Base-by-base conservation (phyloP, 2,888 invertebrate genomes). In the Camptogramma bilineatum region DNA sequence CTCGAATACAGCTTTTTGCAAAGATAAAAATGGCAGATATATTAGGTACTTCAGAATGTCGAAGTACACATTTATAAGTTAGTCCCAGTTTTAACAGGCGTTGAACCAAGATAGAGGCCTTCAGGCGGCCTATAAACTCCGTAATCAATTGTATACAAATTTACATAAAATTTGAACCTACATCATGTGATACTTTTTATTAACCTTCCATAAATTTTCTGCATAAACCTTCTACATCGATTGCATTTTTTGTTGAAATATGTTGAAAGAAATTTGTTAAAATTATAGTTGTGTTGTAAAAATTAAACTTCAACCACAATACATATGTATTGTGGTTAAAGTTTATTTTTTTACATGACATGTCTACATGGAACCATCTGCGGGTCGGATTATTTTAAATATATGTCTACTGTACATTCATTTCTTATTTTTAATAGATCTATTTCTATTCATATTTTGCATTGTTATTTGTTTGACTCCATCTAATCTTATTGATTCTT, bases 391-490 rank as follows among this genome's bases (percentile, higher is more conserved):
- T 13, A 39, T 39, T 39, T 39, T 10, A 1, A 9, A 8, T 31
- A 8, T 2, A 13, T 13, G 13, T 39, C 8, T 5, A 28, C 1
- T 8, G 13, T 39, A 39, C 13, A 5, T 17, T 44, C 5, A 17
- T 44, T 4, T 34, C n/a, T 18, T 47, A 31, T 47, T 34, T 55
- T 31, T 13, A 54, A 54, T 46, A 44, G n/a, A 52, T 19, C 16
- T 28, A 0, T 9, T 17, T 42, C 0, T 51, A 44, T 44, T 44
- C 10, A 39, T n/a, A 13, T 51, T 62, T 57, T 48, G 31, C 4
- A 42, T 52, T 13, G 48, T 58, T 47, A 34, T 18, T 44, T 46
- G 44, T 52, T 62, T 50, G 21, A 17, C 21, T 42, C 17, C 39
- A 28, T 56, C n/a, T 4, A 24, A 52, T 16, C 44, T 10, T 58